Percentiles rank a stretch among this genome's conserved stretches.
Evolutionary conservation across 37 sponge, comb jelly and placozoan species (phyloP).

Genomic region (Spongilla lacustris): DNA sequence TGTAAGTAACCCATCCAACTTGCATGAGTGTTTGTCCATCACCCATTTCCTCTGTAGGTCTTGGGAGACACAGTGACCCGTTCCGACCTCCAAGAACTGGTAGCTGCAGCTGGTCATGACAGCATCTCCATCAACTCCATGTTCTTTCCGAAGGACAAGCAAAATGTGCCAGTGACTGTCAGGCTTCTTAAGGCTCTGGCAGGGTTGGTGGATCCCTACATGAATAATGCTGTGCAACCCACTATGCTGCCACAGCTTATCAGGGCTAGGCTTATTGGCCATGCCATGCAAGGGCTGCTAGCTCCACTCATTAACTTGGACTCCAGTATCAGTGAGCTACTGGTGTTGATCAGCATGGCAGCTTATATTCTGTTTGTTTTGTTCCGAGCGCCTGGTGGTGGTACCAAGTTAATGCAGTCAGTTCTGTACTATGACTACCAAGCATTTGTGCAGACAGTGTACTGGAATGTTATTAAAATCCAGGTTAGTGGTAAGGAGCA

Average conservation of each 20-base stretch:
- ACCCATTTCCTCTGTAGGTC: background rate
- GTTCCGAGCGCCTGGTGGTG: background rate
- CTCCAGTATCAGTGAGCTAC: too few relatives aligned
- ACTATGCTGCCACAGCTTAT: too few relatives aligned
- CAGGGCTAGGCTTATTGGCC: too few relatives aligned
- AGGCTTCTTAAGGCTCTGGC: background rate
- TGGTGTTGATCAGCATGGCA: too few relatives aligned
- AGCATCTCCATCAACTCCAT: slow-evolving; percentile 1
- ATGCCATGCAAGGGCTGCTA: too few relatives aligned
- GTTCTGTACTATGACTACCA: slow-evolving; percentile 1
- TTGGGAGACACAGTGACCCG: background rate
- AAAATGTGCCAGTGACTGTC: slow-evolving; percentile 7
- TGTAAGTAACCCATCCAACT: too few relatives aligned
- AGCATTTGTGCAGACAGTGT: background rate
- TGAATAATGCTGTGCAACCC: too few relatives aligned
- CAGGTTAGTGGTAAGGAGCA: background rate
- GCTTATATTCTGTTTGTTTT: too few relatives aligned
- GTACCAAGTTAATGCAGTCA: slow-evolving; percentile 2
- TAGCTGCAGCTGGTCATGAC: background rate
- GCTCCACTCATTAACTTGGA: too few relatives aligned
- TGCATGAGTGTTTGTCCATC: too few relatives aligned
- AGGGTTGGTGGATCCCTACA: background rate
- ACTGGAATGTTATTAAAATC: background rate
- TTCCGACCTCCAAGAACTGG: background rate
- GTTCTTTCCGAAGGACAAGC: background rate